These are phyloP conservation scores for Bovichtus diacanthus DNA, from an alignment of 2,797 vertebrate species.

Conservation along the genomic window DNA sequence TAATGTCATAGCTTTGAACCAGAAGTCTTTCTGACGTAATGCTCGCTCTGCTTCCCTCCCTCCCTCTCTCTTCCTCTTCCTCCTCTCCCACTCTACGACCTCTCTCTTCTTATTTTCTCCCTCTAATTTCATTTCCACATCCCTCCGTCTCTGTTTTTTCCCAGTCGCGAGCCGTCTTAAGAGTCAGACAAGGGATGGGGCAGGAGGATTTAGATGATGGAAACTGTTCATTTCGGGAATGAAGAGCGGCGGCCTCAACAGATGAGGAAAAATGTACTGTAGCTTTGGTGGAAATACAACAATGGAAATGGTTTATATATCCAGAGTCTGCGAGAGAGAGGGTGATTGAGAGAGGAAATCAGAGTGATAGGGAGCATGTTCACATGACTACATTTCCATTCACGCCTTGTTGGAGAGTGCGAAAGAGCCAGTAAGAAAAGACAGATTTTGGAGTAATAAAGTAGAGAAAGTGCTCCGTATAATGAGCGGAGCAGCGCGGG, in stretches of 20 bases:
- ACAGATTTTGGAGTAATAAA: conserved; percentile 36
- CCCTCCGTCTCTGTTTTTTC: conserved; percentile 22
- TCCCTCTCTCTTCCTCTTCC: neutral
- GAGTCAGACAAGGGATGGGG: conserved; percentile 22
- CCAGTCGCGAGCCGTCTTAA: conserved; percentile 31
- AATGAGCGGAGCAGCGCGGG: conserved; percentile 42
- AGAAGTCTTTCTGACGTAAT: conserved; percentile 54
- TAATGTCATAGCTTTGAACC: conserved; percentile 59
- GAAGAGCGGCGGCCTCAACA: conserved; percentile 8
- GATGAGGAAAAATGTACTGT: conserved; percentile 30
- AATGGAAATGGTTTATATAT: conserved; percentile 13
- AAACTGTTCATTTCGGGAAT: conserved; percentile 40
- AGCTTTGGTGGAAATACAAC: conserved; percentile 27
- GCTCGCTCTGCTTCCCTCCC: neutral
- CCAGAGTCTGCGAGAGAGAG: neutral
- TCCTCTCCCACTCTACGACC: conserved; percentile 11
- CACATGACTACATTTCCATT: conserved; percentile 20
- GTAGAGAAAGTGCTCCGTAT: conserved; percentile 32
- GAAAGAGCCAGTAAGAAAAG: conserved; percentile 23
- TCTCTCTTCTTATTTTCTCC: conserved; percentile 16
- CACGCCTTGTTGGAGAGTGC: neutral
- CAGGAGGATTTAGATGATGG: conserved; percentile 57
- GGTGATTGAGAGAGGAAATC: conserved; percentile 16
- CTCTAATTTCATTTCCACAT: conserved; percentile 45
- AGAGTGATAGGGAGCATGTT: conserved; percentile 7